phyloP scores from a whole-genome alignment of 1,140 invertebrate species.

The Gryon sp. region DNA sequence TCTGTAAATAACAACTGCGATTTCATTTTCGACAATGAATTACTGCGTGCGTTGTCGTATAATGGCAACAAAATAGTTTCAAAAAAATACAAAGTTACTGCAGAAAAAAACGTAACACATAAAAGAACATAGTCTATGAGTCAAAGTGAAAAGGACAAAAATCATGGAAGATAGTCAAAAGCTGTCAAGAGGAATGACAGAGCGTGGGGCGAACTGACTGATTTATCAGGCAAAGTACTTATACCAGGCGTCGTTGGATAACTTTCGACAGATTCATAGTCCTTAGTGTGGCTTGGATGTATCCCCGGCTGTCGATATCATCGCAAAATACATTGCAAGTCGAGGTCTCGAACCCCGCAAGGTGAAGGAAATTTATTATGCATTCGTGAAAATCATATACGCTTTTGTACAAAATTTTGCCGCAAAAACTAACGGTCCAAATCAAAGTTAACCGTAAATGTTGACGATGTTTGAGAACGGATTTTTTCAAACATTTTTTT shows the following conservation, averaged over 20 bases:
- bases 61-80: slow-evolving; percentile 29
- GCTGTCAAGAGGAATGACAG: slow-evolving; percentile 25
- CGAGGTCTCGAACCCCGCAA: slow-evolving; percentile 11
- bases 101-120: slow-evolving; percentile 4
- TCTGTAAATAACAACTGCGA: slow-evolving; percentile 14
- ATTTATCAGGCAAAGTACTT: slow-evolving; percentile 41
- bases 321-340: slow-evolving; percentile 24
- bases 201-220: slow-evolving; percentile 35
- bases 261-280: slow-evolving; percentile 47
- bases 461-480: slow-evolving; percentile 10
- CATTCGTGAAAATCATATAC: slow-evolving; percentile 28
- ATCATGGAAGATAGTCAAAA: slow-evolving; percentile 21
- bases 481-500: too few relatives aligned
- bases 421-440: slow-evolving; percentile 23
- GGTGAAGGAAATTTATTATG: slow-evolving; percentile 34
- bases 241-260: slow-evolving; percentile 29
- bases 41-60: not conserved
- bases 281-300: slow-evolving; percentile 23
- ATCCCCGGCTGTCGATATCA: slow-evolving; percentile 40
- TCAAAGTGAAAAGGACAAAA: slow-evolving; percentile 43
- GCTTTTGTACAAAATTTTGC: slow-evolving; percentile 33
- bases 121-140: too few relatives aligned
- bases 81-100: not conserved
- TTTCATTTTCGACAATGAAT: slow-evolving; percentile 9
- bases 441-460: slow-evolving; percentile 31